These are phyloP conservation scores for Cantharis rufa DNA, from an alignment of 2,888 invertebrate genomes.

Conservation along the genomic window DNA sequence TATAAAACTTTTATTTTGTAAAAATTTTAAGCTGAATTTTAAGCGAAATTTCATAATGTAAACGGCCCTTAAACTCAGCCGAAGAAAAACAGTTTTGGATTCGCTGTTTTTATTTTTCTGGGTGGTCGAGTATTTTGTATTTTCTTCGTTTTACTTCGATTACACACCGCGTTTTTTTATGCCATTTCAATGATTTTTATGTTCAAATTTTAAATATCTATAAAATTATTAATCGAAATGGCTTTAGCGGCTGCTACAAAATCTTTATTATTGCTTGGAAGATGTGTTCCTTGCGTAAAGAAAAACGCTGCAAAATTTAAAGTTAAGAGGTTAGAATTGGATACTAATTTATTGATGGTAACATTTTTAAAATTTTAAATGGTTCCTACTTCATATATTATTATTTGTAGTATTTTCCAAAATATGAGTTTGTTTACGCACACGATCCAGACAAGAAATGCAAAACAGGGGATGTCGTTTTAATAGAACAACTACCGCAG, in stretches of 20 bases:
- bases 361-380: constrained; percentile 33
- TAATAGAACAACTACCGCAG: constrained; percentile 74
- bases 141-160: no score
- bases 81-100: no score
- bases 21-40: no score
- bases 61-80: no score
- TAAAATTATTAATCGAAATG: constrained; percentile 31
- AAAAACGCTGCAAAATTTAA: constrained; percentile 79
- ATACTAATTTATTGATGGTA: constrained; percentile 80
- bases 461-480: constrained; percentile 81
- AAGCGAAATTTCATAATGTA: no score
- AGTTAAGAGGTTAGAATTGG: constrained; percentile 74
- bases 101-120: no score
- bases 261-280: constrained; percentile 68
- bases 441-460: constrained; percentile 77
- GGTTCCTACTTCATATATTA: neutral
- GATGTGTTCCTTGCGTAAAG: constrained; percentile 79
- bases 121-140: no score
- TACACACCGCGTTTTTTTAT: neutral
- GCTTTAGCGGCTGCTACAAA: constrained; percentile 57
- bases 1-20: no score
- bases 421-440: constrained; percentile 73
- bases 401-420: constrained; percentile 73
- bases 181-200: neutral
- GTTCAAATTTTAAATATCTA: neutral